Percentiles rank a stretch among this genome's conserved stretches.
Evolutionary conservation across 2,797 vertebrate genomes (phyloP).

Genomic region (Trematomus bernacchii): DNA sequence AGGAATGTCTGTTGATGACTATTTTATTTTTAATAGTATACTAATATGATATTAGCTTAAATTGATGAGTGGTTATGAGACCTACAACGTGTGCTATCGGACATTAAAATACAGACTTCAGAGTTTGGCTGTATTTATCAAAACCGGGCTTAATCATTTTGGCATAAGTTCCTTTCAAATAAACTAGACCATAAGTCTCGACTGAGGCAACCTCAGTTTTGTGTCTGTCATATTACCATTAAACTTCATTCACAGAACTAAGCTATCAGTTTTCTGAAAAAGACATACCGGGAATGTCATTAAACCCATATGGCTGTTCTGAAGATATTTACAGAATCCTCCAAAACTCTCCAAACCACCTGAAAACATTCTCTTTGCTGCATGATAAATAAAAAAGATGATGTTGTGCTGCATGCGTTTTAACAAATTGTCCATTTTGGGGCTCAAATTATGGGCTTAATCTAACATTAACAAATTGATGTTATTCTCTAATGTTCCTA

Average conservation of each 20-base stretch:
- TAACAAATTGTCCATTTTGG: not conserved
- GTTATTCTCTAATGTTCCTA: not conserved
- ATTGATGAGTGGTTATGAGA: conserved; percentile 19
- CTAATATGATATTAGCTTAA: conserved; percentile 24
- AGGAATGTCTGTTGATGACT: conserved; percentile 64
- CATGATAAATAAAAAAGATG: not conserved
- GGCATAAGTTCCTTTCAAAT: conserved; percentile 8
- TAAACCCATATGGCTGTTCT: not conserved
- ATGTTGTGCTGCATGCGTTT: not conserved
- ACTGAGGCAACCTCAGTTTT: not conserved
- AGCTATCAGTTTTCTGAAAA: not conserved
- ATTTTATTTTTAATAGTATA: conserved; percentile 29
- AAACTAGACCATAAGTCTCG: not conserved
- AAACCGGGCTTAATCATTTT: conserved; percentile 11
- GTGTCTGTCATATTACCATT: conserved; percentile 3
- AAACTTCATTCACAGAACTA: conserved; percentile 7
- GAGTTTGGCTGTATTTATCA: conserved; percentile 11
- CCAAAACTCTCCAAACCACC: conserved; percentile 18
- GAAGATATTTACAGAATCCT: conserved; percentile 17
- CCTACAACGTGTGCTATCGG: not conserved
- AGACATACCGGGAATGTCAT: not conserved
- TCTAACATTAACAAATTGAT: not conserved
- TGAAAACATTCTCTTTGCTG: not conserved
- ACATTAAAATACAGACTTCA: not conserved
- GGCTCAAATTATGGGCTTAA: not conserved